Conservation (phyloP, 2,113 vertebrate species). For the Cheilinus undulatus region DNA sequence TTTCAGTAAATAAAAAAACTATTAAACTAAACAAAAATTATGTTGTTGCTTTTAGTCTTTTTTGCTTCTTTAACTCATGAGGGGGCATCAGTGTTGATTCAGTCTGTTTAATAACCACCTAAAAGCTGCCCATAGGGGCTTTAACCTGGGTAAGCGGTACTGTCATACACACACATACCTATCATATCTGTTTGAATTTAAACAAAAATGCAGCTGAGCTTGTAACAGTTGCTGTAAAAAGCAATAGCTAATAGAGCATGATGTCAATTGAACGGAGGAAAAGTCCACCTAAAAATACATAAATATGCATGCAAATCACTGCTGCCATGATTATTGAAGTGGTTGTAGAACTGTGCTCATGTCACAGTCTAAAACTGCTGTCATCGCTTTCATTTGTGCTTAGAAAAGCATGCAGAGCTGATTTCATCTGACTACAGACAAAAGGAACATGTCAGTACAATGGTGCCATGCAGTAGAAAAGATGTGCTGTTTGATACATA, state of each 20-base stretch:
- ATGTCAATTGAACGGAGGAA: constrained; percentile 2
- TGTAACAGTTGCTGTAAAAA: constrained; percentile 5
- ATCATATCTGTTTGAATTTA: constrained; percentile 17
- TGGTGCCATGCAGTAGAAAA: constrained; percentile 15
- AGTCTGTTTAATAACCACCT: too few species aligned
- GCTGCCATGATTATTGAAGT: not conserved
- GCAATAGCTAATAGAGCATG: not conserved
- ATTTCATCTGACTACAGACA: constrained; percentile 14
- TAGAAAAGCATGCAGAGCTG: constrained; percentile 18
- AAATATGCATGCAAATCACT: constrained; percentile 2
- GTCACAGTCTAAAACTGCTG: not conserved
- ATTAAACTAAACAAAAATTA: too few species aligned
- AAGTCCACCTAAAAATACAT: not conserved
- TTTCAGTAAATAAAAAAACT: too few species aligned
- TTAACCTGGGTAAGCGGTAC: too few species aligned
- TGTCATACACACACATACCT: too few species aligned
- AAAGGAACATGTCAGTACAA: constrained; percentile 15
- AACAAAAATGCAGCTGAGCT: constrained; percentile 25
- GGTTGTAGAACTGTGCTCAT: not conserved
- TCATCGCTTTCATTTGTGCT: not conserved
- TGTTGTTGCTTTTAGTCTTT: too few species aligned
- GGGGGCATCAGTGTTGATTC: too few species aligned
- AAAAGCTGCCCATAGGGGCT: too few species aligned
- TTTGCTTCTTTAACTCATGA: too few species aligned
- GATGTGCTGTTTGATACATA: constrained; percentile 19